Base-by-base conservation (phyloP, 2,888 invertebrate species). In the Tetragonisca angustula region DNA sequence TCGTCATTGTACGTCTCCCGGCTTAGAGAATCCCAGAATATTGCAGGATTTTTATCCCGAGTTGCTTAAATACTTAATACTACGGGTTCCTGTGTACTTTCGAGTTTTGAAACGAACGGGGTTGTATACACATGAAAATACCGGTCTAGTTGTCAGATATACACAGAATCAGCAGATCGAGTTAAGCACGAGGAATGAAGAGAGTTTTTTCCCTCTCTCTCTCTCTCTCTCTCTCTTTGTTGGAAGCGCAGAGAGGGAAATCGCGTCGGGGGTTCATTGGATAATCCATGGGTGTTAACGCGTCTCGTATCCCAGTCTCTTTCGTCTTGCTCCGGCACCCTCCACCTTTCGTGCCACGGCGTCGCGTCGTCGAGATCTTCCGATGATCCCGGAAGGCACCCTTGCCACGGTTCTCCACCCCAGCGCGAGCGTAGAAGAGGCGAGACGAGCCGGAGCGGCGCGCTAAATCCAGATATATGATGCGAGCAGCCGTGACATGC, bases 381-480 rank as follows among this genome's bases (percentile, higher is more conserved):
- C 87, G 85, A 85, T 81, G 90, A 90, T 90, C 90, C 89, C 84
- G 76, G 52, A 76, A 80, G 83, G 80, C 86, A 81, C 75, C 88
- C 81, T 76, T 77, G 69, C 76, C 62, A 62, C 68, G 75, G 69
- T 74, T 82, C 43, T 80, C 69, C 85, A 87, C 87, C 87, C 86
- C 87, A 86, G 76, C 89, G 84, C 85, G 84, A 84, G 87, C n/a
- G n/a, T 9, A 43, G 1, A 82, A 86, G 87, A 85, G 76, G 15
- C 27, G 61, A 70, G 83, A 84, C 88, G 90, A 87, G 87, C 62
- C 61, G 68, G 76, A 74, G 83, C 83, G 83, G 79, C 85, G 90
- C 90, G 92, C 92, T 94, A 94, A 94, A 94, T 94, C 94, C 94
- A 94, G 94, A 94, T 94, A 94, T 94, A 94, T 94, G 94, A 94